A percentile compares a stretch with the other conserved stretches of the same genome.
phyloP scores from a whole-genome alignment of 92 coral and sea anemone species.

The Umimayanthus kanabou region DNA sequence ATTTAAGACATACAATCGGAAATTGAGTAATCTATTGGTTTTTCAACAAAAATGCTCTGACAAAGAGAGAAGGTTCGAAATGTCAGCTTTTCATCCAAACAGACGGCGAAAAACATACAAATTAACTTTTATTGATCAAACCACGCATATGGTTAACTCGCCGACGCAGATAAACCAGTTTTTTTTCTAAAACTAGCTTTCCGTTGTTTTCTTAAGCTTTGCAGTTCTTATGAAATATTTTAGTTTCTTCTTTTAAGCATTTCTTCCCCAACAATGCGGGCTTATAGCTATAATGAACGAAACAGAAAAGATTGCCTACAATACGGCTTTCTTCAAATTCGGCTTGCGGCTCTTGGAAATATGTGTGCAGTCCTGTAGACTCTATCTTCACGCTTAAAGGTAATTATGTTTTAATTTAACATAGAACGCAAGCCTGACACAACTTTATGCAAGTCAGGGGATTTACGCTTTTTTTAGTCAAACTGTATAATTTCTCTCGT shows the following conservation, averaged over 20 bases:
- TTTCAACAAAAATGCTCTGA: background rate
- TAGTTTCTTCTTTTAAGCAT: background rate
- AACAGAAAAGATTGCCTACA: background rate
- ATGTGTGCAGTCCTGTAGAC: background rate
- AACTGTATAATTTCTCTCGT: background rate
- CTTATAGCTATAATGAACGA: background rate
- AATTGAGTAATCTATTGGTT: background rate
- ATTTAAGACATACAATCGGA: background rate
- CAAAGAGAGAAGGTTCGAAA: background rate
- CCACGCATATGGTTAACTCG: background rate
- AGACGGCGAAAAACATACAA: background rate
- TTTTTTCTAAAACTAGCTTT: background rate
- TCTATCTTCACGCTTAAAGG: background rate
- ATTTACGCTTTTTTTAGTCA: no score
- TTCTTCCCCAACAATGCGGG: background rate
- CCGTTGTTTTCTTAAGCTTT: background rate
- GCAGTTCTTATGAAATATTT: background rate
- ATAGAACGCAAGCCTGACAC: background rate
- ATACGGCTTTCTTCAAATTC: background rate
- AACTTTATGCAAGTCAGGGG: no score
- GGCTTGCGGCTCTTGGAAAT: background rate
- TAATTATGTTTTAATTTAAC: background rate
- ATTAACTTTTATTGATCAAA: no score
- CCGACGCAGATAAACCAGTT: background rate
- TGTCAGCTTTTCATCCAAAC: background rate